Evolutionary conservation across 2,888 invertebrate genomes (phyloP).

Genomic region (Agriotes lineatus): DNA sequence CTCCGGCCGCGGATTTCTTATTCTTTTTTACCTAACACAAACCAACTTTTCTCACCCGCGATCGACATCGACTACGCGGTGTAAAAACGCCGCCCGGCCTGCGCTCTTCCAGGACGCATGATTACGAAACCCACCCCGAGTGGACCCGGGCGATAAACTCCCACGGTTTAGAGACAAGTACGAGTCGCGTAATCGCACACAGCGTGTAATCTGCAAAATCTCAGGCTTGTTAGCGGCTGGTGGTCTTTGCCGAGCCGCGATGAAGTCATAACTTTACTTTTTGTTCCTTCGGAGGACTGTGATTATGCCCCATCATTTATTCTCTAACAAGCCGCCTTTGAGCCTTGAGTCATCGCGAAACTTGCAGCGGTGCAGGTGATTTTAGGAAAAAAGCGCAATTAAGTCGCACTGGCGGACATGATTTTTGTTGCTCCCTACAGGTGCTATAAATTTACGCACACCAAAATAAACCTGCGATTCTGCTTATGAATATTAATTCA

Average conservation of each 20-base stretch:
- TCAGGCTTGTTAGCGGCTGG: slow-evolving; percentile 50
- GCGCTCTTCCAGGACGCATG: slow-evolving; percentile 27
- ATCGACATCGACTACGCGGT: slow-evolving; percentile 29
- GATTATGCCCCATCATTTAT: slow-evolving; percentile 52
- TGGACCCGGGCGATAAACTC: slow-evolving; percentile 23
- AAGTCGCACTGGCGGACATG: background rate
- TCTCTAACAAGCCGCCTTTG: slow-evolving; percentile 52
- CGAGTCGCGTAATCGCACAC: slow-evolving; percentile 46
- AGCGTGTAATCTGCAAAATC: slow-evolving; percentile 49
- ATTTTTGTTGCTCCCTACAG: background rate
- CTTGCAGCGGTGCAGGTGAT: slow-evolving; percentile 36
- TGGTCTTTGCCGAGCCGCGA: slow-evolving; percentile 49
- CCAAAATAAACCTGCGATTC: background rate
- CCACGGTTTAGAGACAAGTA: slow-evolving; percentile 30
- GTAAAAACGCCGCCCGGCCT: slow-evolving; percentile 33
- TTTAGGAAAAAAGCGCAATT: slow-evolving; percentile 28
- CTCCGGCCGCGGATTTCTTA: slow-evolving; percentile 47
- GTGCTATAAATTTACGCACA: background rate
- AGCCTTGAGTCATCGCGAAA: slow-evolving; percentile 40
- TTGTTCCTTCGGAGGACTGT: slow-evolving; percentile 49
- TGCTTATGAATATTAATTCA: slow-evolving; percentile 1
- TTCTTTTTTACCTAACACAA: slow-evolving; percentile 38
- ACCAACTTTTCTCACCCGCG: slow-evolving; percentile 33
- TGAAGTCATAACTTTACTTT: slow-evolving; percentile 52
- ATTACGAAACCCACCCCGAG: slow-evolving; percentile 28